phyloP scores from a whole-genome alignment of 37 sponge, comb jelly and placozoan species.

The Mnemiopsis leidyi region DNA sequence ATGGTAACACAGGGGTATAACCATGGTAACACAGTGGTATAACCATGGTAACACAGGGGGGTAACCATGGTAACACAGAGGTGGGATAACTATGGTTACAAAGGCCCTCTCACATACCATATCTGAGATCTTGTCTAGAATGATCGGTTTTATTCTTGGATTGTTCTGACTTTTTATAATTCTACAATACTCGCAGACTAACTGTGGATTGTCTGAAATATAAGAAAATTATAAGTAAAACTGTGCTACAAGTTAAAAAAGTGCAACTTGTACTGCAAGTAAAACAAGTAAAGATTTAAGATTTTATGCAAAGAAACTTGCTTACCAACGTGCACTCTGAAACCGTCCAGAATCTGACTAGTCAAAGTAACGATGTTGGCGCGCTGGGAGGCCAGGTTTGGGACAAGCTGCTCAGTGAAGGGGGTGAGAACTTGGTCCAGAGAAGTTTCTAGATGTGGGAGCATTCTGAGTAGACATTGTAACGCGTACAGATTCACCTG shows the following conservation, averaged over 20 bases:
- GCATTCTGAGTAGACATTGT: slow-evolving; percentile 1
- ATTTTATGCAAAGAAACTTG: no score
- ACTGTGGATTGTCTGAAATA: background rate
- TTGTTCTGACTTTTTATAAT: background rate
- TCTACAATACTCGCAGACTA: slow-evolving; percentile 13
- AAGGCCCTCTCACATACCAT: background rate
- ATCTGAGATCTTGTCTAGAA: slow-evolving; percentile 44
- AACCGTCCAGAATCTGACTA: slow-evolving; percentile 36
- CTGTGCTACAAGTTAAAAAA: background rate
- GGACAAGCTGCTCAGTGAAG: slow-evolving; percentile 45
- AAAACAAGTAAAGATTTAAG: no score
- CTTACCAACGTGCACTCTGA: slow-evolving; percentile 25
- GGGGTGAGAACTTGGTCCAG: slow-evolving; percentile 34
- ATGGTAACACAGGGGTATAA: no score
- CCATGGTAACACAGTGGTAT: no score
- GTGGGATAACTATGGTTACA: no score
- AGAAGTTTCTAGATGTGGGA: background rate
- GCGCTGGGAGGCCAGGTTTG: slow-evolving; percentile 39
- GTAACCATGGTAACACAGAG: no score
- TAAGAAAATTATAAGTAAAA: background rate
- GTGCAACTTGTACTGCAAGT: no score
- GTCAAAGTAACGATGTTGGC: slow-evolving; percentile 40
- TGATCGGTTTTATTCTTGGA: slow-evolving; percentile 40
- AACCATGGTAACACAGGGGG: no score
- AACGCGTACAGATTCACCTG: slow-evolving; percentile 56